Conservation (phyloP, 2,888 invertebrate species). For the Podabrus alpinus region DNA sequence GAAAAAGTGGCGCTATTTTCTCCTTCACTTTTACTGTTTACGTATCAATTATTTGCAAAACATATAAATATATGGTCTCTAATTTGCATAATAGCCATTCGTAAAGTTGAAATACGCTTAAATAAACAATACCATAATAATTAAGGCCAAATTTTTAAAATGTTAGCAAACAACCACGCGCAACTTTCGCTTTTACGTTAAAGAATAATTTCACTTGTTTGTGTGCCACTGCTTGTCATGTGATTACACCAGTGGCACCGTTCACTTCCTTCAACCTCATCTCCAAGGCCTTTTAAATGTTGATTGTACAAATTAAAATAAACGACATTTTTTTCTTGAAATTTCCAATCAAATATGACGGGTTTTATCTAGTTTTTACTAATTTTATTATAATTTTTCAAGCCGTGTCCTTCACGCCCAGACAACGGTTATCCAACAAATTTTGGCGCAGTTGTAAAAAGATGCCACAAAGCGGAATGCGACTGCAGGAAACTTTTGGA, state of each 20-base stretch:
- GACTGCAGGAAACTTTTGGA: constrained; percentile 13
- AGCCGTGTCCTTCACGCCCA: neutral
- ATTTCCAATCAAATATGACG: neutral
- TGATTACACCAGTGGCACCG: constrained; percentile 26
- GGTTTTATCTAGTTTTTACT: neutral
- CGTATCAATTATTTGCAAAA: neutral
- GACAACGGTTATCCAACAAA: neutral
- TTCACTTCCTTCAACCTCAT: constrained; percentile 19
- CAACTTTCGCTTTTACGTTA: constrained; percentile 19
- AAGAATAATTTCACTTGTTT: constrained; percentile 22
- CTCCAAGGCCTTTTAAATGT: constrained; percentile 20
- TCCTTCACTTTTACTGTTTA: neutral
- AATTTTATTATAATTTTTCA: neutral
- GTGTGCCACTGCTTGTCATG: constrained; percentile 28
- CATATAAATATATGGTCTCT: neutral
- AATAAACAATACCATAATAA: neutral
- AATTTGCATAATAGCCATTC: neutral
- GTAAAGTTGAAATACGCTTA: neutral
- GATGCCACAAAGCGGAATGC: neutral
- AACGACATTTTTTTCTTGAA: neutral
- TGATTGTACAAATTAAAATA: neutral
- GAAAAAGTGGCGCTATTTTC: neutral
- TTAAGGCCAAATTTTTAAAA: neutral
- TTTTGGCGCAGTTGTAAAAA: neutral
- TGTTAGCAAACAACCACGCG: neutral